Conservation (phyloP, 2,888 invertebrate species). For the Stenodera caucasica region DNA sequence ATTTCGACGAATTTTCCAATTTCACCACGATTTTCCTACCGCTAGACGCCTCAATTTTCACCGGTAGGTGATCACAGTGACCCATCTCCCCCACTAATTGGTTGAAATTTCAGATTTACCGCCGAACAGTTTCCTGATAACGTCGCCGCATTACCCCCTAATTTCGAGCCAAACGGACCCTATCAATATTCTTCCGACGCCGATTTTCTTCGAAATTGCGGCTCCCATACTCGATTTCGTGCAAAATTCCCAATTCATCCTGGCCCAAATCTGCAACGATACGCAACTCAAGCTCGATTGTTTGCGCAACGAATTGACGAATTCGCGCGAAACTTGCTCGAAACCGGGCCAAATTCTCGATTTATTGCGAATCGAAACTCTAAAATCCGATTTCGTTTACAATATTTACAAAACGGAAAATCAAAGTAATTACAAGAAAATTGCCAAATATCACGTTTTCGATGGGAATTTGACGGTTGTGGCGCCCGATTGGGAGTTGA, state of each 20-base stretch:
- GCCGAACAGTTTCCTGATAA: slow-evolving; percentile 46
- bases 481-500: slow-evolving; percentile 19
- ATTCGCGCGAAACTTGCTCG: slow-evolving; percentile 11
- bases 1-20: slow-evolving; percentile 20
- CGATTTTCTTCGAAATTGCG: slow-evolving; percentile 50
- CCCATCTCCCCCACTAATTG: not conserved
- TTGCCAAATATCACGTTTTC: slow-evolving; percentile 48
- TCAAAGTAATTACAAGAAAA: slow-evolving; percentile 37
- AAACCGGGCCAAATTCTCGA: slow-evolving; percentile 31
- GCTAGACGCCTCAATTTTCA: slow-evolving; percentile 40
- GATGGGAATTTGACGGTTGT: slow-evolving; percentile 43
- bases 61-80: slow-evolving; percentile 35
- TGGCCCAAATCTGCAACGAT: slow-evolving; percentile 45
- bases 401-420: slow-evolving; percentile 45
- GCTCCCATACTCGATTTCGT: slow-evolving; percentile 45
- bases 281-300: slow-evolving; percentile 46
- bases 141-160: slow-evolving; percentile 42
- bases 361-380: slow-evolving; percentile 46
- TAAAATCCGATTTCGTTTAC: slow-evolving; percentile 46
- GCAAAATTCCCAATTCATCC: slow-evolving; percentile 37
- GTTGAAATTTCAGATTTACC: slow-evolving; percentile 45
- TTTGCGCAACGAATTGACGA: slow-evolving; percentile 34
- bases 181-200: slow-evolving; percentile 44
- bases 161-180: slow-evolving; percentile 33
- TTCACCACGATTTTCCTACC: slow-evolving; percentile 36